A percentile compares a stretch with the other conserved stretches of the same genome.
Conservation (phyloP, 2,797 vertebrate species). For the Brotula barbata region DNA sequence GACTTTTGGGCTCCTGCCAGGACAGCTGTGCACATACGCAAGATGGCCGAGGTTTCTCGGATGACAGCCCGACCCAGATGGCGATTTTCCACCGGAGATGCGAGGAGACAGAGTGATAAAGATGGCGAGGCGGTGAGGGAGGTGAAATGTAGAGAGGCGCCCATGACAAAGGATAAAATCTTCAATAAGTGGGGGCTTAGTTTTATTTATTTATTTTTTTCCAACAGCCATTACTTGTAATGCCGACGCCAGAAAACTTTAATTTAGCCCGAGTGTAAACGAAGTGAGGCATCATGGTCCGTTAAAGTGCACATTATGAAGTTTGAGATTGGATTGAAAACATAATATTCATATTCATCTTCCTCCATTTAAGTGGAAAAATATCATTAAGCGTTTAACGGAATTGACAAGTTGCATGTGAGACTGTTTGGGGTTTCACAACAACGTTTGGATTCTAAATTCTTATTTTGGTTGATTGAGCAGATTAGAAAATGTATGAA, state of each 20-base stretch:
- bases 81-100: constrained; percentile 18
- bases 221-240: too few relatives aligned
- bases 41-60: constrained; percentile 15
- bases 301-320: not conserved
- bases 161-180: constrained; percentile 1
- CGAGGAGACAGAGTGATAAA: not conserved
- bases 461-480: not conserved
- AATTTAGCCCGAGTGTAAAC: not conserved
- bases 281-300: not conserved
- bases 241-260: too few relatives aligned
- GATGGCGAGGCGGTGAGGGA: not conserved
- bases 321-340: not conserved
- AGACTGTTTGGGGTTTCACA: too few relatives aligned
- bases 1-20: constrained; percentile 8
- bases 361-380: too few relatives aligned
- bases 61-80: constrained; percentile 28
- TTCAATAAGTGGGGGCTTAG: not conserved
- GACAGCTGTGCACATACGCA: constrained; percentile 7
- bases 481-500: not conserved
- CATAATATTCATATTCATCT: not conserved
- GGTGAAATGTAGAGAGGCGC: not conserved
- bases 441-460: too few relatives aligned
- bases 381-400: too few relatives aligned
- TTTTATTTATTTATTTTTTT: too few relatives aligned
- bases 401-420: too few relatives aligned